phyloP scores from a whole-genome alignment of 2,113 vertebrate genomes.

The Willisornis vidua region DNA sequence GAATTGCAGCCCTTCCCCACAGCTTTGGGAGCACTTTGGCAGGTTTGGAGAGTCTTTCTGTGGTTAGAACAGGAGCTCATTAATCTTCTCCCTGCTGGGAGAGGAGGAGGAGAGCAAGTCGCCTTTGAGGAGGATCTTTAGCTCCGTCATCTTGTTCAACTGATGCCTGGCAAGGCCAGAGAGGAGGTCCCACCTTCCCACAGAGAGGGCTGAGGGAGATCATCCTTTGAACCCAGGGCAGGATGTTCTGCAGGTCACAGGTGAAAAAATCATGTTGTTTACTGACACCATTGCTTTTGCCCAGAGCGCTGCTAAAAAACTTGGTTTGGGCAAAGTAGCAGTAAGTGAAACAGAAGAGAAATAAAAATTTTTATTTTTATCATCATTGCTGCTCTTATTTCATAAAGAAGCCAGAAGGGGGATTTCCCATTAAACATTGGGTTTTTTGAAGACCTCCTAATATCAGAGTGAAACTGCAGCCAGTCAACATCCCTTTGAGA shows the following conservation, averaged over 20 bases:
- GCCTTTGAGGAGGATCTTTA: not conserved
- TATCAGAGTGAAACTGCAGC: not conserved
- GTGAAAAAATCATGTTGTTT: not conserved
- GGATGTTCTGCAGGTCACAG: not conserved
- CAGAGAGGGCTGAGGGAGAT: not conserved
- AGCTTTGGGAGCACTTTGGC: not conserved
- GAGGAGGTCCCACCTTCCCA: not conserved
- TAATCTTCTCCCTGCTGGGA: not conserved
- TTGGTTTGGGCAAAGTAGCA: not conserved
- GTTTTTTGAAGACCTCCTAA: not conserved
- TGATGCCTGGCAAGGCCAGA: not conserved
- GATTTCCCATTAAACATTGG: not conserved
- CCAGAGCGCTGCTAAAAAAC: not conserved
- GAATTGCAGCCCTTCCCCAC: not conserved
- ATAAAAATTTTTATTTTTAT: not conserved
- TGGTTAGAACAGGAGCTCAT: not conserved
- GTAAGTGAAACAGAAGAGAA: not conserved
- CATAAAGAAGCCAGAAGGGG: not conserved
- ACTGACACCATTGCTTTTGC: not conserved
- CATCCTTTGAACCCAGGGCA: not conserved
- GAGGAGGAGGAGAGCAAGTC: not conserved
- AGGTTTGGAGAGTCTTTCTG: not conserved
- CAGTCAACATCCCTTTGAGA: not conserved
- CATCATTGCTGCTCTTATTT: not conserved
- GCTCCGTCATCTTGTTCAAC: not conserved